Percentiles rank a stretch among this genome's conserved stretches.
Evolutionary conservation across 2,113 vertebrate genomes (phyloP).

Genomic region (Semnornis frantzii): DNA sequence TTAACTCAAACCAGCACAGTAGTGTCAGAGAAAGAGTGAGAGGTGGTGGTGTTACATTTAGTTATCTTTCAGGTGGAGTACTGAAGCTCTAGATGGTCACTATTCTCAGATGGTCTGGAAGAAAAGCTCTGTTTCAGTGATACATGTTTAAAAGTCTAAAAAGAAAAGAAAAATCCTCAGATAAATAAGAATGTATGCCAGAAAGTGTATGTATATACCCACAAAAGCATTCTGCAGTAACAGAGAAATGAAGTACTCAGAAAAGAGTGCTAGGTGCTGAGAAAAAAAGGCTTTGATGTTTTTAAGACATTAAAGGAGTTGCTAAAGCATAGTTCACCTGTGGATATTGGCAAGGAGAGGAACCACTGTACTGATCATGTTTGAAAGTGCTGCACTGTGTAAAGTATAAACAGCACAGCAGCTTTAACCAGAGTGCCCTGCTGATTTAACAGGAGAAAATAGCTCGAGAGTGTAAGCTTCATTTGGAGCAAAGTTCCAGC

Average conservation of each 20-base stretch:
- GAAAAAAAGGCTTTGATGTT: constrained; percentile 13
- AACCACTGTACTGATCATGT: not conserved
- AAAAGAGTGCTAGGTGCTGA: not conserved
- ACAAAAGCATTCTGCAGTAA: not conserved
- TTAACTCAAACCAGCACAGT: no score
- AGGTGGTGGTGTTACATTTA: fast-evolving
- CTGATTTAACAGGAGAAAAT: constrained; percentile 22
- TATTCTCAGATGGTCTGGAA: not conserved
- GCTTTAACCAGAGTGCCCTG: not conserved
- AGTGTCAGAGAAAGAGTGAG: not conserved
- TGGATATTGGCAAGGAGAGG: constrained; percentile 18
- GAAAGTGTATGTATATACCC: not conserved
- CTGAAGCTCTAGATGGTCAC: not conserved
- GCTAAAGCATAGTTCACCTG: constrained; percentile 39
- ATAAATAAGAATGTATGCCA: not conserved
- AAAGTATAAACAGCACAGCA: constrained; percentile 37
- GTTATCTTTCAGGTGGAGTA: not conserved
- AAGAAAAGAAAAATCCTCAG: not conserved
- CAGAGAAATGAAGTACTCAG: not conserved
- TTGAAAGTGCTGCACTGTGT: not conserved
- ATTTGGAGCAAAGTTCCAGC: not conserved
- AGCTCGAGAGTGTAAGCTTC: not conserved
- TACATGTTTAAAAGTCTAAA: not conserved
- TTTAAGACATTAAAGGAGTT: constrained; percentile 15
- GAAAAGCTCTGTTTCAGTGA: not conserved